A percentile compares a stretch with the other conserved stretches of the same genome.
Conservation (phyloP, 1,140 invertebrate genomes). For the Drosophila erecta region DNA sequence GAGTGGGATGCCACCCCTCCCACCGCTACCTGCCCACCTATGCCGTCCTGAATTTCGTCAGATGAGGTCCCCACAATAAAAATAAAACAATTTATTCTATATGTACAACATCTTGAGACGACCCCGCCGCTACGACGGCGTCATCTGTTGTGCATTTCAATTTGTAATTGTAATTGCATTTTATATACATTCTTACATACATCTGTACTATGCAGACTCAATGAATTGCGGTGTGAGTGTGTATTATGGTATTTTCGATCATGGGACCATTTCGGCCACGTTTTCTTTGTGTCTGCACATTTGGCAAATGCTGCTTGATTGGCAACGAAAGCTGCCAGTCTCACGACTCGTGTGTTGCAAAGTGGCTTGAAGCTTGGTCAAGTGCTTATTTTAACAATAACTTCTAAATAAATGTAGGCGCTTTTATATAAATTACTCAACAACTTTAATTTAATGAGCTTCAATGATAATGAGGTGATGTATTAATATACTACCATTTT, state of each 20-base stretch:
- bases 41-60: conserved; percentile 30
- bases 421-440: no score
- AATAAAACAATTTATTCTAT: background rate
- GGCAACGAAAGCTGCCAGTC: background rate
- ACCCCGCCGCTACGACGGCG: conserved; percentile 13
- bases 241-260: conserved; percentile 5
- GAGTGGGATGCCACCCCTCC: conserved; percentile 4
- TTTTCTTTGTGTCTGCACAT: conserved; percentile 15
- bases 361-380: background rate
- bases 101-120: conserved; percentile 12
- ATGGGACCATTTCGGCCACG: conserved; percentile 22
- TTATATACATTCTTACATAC: conserved; percentile 14
- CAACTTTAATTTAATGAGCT: no score
- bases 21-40: background rate
- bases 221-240: background rate
- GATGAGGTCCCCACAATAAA: conserved; percentile 18
- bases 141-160: conserved; percentile 71
- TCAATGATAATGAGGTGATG: no score
- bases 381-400: no score
- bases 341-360: background rate
- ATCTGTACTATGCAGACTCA: conserved; percentile 6
- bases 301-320: conserved; percentile 9
- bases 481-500: no score
- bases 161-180: conserved; percentile 57
- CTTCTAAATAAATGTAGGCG: no score